phyloP scores from a whole-genome alignment of 2,113 vertebrate species.

The Tor tambroides region DNA sequence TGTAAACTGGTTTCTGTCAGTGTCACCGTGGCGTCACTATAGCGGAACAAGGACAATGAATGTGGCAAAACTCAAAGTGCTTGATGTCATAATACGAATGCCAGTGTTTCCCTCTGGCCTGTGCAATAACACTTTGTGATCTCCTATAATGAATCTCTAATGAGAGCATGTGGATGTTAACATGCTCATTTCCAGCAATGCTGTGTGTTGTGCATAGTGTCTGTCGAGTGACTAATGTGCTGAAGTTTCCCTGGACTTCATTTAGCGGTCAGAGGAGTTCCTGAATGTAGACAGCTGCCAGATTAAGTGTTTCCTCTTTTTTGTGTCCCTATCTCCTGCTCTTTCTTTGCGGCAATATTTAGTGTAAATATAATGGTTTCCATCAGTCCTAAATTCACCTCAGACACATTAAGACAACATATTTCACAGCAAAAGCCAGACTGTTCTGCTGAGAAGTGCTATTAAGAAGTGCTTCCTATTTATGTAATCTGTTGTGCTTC shows the following conservation, averaged over 20 bases:
- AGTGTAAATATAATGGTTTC: neutral
- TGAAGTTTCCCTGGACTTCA: slow-evolving; percentile 3
- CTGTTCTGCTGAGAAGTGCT: slow-evolving; percentile 3
- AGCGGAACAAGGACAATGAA: neutral
- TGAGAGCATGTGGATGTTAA: neutral
- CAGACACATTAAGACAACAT: neutral
- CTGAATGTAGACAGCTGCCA: slow-evolving; percentile 29
- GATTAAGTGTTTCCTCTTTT: neutral
- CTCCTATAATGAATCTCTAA: slow-evolving; percentile 12
- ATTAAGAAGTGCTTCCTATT: neutral
- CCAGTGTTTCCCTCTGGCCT: neutral
- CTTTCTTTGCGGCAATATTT: neutral
- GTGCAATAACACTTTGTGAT: neutral
- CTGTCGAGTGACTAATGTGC: slow-evolving; percentile 15
- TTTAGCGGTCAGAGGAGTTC: neutral
- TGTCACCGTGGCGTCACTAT: neutral
- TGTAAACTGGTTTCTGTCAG: neutral
- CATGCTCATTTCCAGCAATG: neutral
- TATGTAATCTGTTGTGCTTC: neutral
- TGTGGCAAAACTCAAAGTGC: neutral
- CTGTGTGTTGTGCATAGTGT: slow-evolving; percentile 14
- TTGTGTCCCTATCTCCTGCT: neutral
- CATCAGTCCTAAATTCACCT: slow-evolving; percentile 4
- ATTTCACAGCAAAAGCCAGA: neutral
- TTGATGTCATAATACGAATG: neutral